phyloP scores from a whole-genome alignment of 2,888 invertebrate species.

The Abscondita cerata region DNA sequence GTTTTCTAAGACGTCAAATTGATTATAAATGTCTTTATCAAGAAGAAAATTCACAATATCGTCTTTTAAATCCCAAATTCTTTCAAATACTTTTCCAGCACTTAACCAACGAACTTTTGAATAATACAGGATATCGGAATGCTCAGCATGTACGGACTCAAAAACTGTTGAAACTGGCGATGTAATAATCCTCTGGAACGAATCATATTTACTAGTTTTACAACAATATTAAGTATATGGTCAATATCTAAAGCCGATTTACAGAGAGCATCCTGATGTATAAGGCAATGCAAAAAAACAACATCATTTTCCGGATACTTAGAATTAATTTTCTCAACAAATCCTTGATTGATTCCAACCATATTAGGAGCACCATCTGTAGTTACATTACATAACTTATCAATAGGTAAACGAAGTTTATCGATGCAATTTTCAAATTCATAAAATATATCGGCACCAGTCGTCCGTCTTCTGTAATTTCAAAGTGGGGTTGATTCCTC shows the following conservation, averaged over 20 bases:
- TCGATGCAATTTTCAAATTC: slow-evolving; percentile 6
- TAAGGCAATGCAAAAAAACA: slow-evolving; percentile 12
- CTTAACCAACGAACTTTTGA: slow-evolving; percentile 9
- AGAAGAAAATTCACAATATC: not conserved
- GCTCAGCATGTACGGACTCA: slow-evolving; percentile 10
- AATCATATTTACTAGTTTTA: slow-evolving; percentile 14
- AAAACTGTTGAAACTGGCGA: slow-evolving; percentile 13
- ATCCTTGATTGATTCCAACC: not conserved
- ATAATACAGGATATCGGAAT: slow-evolving; percentile 10
- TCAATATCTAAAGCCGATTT: slow-evolving; percentile 12
- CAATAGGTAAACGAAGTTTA: slow-evolving; percentile 3
- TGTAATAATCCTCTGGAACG: slow-evolving; percentile 11
- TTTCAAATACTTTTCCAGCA: slow-evolving; percentile 7
- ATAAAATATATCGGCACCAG: slow-evolving; percentile 1
- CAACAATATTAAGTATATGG: slow-evolving; percentile 11
- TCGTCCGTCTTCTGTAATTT: no score
- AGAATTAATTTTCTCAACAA: not conserved
- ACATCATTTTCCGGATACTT: slow-evolving; percentile 9
- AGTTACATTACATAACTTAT: no score
- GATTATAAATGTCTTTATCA: no score
- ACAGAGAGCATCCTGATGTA: slow-evolving; percentile 14
- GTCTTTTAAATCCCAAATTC: slow-evolving; percentile 4
- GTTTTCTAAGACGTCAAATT: slow-evolving; percentile 8
- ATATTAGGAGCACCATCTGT: no score
- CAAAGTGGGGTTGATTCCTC: no score